Evolutionary conservation across 2,888 invertebrate genomes (phyloP).

Genomic region (Hypercompe scribonia): DNA sequence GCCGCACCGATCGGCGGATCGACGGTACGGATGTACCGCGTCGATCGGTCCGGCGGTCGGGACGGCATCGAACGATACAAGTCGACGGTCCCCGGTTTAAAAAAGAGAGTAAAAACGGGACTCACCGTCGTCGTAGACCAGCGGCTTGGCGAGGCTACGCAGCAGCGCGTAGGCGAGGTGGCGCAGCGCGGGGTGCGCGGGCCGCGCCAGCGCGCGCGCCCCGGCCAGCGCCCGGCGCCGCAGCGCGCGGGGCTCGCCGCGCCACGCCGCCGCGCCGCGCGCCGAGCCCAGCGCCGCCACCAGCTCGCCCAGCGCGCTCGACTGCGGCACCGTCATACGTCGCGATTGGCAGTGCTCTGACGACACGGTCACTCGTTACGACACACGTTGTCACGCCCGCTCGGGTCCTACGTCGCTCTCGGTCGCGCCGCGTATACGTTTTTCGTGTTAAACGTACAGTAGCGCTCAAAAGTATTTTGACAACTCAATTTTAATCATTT

Average conservation of each 20-base stretch:
- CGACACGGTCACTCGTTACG: not conserved
- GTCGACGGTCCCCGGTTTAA: no score
- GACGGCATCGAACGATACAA: no score
- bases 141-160: slow-evolving; percentile 5
- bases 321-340: not conserved
- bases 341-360: slow-evolving; percentile 5
- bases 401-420: no score
- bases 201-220: slow-evolving; percentile 7
- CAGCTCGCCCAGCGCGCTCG: slow-evolving; percentile 9
- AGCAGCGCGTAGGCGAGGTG: slow-evolving; percentile 19
- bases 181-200: slow-evolving; percentile 19
- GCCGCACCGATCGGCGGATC: no score
- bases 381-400: not conserved
- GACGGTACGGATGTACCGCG: no score
- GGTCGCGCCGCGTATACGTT: no score
- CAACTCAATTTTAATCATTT: no score
- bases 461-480: no score
- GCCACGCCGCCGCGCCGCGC: not conserved
- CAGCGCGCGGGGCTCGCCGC: not conserved
- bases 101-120: not conserved
- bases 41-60: no score
- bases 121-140: slow-evolving; percentile 18
- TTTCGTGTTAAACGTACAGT: no score
- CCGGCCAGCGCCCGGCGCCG: not conserved
- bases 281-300: not conserved